Evolutionary conservation across 2,888 invertebrate genomes (phyloP).

Genomic region (Fabriciana adippe): DNA sequence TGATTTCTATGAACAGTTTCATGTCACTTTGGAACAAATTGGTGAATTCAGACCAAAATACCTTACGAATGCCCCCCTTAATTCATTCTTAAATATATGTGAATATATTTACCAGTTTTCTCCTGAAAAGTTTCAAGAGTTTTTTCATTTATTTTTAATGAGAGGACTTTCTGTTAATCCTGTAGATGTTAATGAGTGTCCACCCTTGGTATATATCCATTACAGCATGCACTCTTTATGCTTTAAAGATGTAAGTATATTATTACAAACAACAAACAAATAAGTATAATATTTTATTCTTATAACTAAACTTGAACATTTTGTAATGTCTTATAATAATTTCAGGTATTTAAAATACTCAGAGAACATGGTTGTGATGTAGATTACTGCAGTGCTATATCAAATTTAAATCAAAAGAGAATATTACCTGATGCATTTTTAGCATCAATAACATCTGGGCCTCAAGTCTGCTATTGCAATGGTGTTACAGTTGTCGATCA

Average conservation of each 20-base stretch:
- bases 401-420: slow-evolving; percentile 39
- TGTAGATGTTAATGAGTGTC: slow-evolving; percentile 64
- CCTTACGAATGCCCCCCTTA: slow-evolving; percentile 63
- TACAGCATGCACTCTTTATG: slow-evolving; percentile 58
- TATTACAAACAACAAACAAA: background rate
- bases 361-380: slow-evolving; percentile 69
- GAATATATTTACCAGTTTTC: slow-evolving; percentile 69
- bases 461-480: no score
- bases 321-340: slow-evolving; percentile 11
- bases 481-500: no score
- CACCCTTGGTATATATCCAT: slow-evolving; percentile 72
- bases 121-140: slow-evolving; percentile 62
- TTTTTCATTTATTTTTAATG: slow-evolving; percentile 67
- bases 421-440: slow-evolving; percentile 70
- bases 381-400: slow-evolving; percentile 61
- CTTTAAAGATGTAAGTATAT: slow-evolving; percentile 65
- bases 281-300: background rate
- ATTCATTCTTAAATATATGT: slow-evolving; percentile 67
- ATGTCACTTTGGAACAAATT: slow-evolving; percentile 55
- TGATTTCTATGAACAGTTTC: slow-evolving; percentile 59
- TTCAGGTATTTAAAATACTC: slow-evolving; percentile 69
- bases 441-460: slow-evolving; percentile 62
- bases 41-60: slow-evolving; percentile 57
- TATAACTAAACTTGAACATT: background rate
- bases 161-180: slow-evolving; percentile 70